Evolutionary conservation across 2,797 vertebrate species (phyloP), one percentile per base, ranked within the genome.

Genomic region (Fringilla coelebs): DNA sequence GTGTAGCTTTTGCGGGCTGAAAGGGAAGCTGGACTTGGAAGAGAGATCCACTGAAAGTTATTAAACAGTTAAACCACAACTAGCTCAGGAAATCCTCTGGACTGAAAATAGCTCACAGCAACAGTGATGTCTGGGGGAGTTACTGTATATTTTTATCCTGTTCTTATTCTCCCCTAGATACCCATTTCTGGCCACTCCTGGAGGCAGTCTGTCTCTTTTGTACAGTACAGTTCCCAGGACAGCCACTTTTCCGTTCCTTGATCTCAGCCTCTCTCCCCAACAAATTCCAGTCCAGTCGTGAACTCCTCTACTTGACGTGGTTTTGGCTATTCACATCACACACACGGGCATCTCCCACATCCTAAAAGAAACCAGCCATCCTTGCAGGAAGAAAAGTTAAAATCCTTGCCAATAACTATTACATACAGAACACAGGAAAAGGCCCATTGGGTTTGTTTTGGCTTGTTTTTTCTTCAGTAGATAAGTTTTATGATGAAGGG

Each of bases 71-170:
- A 95, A 94, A 95, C 48, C 21, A 1, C 68, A 89, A 73, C 75
- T 83, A 89, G 76, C 72, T 94, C 48, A 88, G 90, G 93, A 96
- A 94, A 90, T 93, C 85, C 88, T 94, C 63, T 40, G 45, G 57
- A 63, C 73, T 91, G 82, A 93, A 93, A 95, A 94, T 74, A 94
- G 32, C 70, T 89, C 68, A 81, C 76, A 89, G 68, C 82, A 94
- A 66, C 68, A 83, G 79, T 14, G 34, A 52, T 88, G 61, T 89
- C 85, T 74, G 65, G 26, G 32, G 85, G 79, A 94, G 73, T 85
- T 88, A 83, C 58, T 80, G 24, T 41, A 16, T 52, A 80, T 82
- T 68, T 58, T 93, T 85, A 85, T 74, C 68, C 58, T 91, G n/a
- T 55, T 92, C 63, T 75, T 84, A 82, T 62, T 94, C 36, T 89